Evolutionary conservation across 2,113 vertebrate species (phyloP).

Genomic region (Mus pahari): DNA sequence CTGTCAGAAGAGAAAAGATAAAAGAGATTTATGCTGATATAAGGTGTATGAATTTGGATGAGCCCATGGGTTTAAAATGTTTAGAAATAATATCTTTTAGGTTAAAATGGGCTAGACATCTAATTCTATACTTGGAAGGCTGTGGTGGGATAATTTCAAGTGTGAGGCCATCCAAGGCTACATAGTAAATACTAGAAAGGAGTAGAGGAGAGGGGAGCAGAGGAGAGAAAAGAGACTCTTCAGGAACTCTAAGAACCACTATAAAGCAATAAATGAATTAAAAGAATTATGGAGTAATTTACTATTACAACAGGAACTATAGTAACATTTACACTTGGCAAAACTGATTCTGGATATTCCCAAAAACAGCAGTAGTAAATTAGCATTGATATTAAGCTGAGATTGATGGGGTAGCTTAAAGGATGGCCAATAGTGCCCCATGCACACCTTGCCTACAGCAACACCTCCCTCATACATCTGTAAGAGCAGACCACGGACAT

Average conservation of each 20-base stretch:
- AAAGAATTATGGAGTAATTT: background rate
- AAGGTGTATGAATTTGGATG: background rate
- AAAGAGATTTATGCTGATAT: background rate
- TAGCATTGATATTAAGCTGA: background rate
- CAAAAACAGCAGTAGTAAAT: background rate
- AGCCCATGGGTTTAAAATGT: background rate
- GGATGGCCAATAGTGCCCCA: background rate
- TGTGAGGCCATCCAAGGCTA: background rate
- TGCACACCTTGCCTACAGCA: background rate
- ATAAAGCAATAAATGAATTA: background rate
- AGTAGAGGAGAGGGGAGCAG: background rate
- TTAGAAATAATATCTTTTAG: background rate
- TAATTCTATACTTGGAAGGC: background rate
- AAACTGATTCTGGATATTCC: background rate
- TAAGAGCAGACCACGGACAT: background rate
- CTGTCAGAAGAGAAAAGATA: slow-evolving; percentile 1
- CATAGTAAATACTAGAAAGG: background rate
- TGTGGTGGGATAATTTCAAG: background rate
- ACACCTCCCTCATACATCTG: background rate
- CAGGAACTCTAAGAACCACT: background rate
- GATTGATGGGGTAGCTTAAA: background rate
- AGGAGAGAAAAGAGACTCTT: background rate
- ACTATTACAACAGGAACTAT: background rate
- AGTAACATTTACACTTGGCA: background rate
- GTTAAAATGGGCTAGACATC: background rate